Evolutionary conservation across 2,113 vertebrate species (phyloP).

Genomic region (Sprattus sprattus): DNA sequence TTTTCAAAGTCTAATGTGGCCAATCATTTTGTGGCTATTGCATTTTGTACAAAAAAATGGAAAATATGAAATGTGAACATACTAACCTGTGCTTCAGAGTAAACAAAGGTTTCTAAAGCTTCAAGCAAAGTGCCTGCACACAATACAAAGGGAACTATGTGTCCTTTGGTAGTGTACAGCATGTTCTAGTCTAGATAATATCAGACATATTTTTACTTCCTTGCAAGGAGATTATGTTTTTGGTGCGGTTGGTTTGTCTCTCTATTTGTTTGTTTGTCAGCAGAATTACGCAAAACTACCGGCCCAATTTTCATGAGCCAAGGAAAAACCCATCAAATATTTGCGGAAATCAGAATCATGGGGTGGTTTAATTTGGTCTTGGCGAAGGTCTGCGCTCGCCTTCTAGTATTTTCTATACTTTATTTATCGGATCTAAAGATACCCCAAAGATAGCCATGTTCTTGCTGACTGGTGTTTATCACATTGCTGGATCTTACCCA

Average conservation of each 20-base stretch:
- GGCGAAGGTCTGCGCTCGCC: too few species aligned
- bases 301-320: too few species aligned
- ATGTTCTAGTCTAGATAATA: not conserved
- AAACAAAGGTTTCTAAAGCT: not conserved
- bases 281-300: too few species aligned
- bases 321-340: too few species aligned
- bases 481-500: not conserved
- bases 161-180: not conserved
- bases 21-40: not conserved
- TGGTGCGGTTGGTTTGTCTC: too few species aligned
- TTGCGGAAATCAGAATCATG: too few species aligned
- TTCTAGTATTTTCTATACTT: not conserved
- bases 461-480: too few species aligned
- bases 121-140: not conserved
- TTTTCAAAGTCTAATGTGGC: not conserved
- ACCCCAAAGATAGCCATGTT: too few species aligned
- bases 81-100: not conserved
- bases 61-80: not conserved
- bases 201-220: too few species aligned
- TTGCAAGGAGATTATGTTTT: too few species aligned
- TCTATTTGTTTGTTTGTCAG: too few species aligned
- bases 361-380: too few species aligned
- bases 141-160: not conserved
- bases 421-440: not conserved
- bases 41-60: not conserved